phyloP scores from a whole-genome alignment of 2,113 vertebrate genomes.

The Tichodroma muraria region DNA sequence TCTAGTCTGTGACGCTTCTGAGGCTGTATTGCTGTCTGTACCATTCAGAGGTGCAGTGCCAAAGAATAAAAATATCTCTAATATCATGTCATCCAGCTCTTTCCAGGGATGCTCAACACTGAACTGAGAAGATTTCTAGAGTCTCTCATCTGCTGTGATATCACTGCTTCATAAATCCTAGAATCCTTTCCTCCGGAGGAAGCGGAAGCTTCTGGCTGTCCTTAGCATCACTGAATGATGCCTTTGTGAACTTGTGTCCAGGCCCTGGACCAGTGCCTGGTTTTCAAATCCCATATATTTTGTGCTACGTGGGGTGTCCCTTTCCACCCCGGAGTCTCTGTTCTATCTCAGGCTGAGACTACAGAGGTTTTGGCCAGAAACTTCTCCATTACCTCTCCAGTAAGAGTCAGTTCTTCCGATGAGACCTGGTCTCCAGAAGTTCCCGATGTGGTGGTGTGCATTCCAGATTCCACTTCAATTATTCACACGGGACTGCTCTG shows the following conservation, averaged over 20 bases:
- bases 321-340: background rate
- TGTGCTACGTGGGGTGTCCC: background rate
- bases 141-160: background rate
- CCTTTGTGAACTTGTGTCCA: background rate
- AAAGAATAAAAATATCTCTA: background rate
- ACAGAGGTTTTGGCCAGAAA: slow-evolving; percentile 10
- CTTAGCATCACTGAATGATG: background rate
- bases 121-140: background rate
- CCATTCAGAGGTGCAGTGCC: background rate
- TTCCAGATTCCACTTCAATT: slow-evolving; percentile 73
- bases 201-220: background rate
- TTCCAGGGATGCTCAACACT: background rate
- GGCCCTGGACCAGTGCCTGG: background rate
- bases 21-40: background rate
- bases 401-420: slow-evolving; percentile 52
- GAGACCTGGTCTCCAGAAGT: slow-evolving; percentile 40
- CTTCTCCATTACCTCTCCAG: slow-evolving; percentile 50
- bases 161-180: background rate
- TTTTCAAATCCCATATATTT: slow-evolving; percentile 21
- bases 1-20: background rate
- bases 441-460: background rate
- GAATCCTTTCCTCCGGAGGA: background rate
- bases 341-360: background rate
- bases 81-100: background rate
- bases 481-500: slow-evolving; percentile 31